Base-by-base conservation (phyloP, 1,140 invertebrate genomes). In the Lepidurus couesii region DNA sequence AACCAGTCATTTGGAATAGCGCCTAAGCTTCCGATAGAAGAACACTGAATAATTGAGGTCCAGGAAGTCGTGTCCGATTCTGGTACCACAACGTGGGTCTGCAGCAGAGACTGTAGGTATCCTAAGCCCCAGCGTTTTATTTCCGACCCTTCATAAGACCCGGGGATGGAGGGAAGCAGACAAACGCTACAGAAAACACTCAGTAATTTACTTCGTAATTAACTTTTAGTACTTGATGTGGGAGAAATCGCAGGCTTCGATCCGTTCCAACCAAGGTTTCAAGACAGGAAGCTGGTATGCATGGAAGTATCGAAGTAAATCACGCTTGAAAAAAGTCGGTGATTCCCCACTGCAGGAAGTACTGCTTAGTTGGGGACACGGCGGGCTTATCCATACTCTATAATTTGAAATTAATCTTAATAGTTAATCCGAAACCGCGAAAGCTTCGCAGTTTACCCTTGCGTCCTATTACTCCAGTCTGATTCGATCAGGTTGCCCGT, bases 391-490 rank as follows among this genome's bases (percentile, higher is more conserved):
- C 96, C 96, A 98, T 73, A 95, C 85, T 0, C 91, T 92, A 81
- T 43, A 26, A 34, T 79, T 80, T 34, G 65, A 65, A 21, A 65
- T 7, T 53, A 74, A 21, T 16, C 42, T 10, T 75, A 16, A 77
- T 42, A 44, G 76, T 16, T 53, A 53, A 44, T 79, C 42, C 8
- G 7, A 79, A 16, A 78, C 75, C 43, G 65, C 5, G 44, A 75
- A 78, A 42, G 7, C 34, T 26, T 42, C 44, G 42, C 13, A 24
- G 53, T 74, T 86, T 83, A 93, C 92, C 95, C 95, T 87, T 98
- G 96, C 13, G 95, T 96, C 84, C 95, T 91, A 84, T 97, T 93
- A 82, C 92, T 89, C 96, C 96, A 98, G 86, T 99, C 96, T 79
- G 92, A 90, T 44, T 90, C 87, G 81, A 97, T 92, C 1, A 98